A percentile compares a stretch with the other conserved stretches of the same genome.
phyloP scores from a whole-genome alignment of 2,113 vertebrate species.

The Chloroceryle aenea region DNA sequence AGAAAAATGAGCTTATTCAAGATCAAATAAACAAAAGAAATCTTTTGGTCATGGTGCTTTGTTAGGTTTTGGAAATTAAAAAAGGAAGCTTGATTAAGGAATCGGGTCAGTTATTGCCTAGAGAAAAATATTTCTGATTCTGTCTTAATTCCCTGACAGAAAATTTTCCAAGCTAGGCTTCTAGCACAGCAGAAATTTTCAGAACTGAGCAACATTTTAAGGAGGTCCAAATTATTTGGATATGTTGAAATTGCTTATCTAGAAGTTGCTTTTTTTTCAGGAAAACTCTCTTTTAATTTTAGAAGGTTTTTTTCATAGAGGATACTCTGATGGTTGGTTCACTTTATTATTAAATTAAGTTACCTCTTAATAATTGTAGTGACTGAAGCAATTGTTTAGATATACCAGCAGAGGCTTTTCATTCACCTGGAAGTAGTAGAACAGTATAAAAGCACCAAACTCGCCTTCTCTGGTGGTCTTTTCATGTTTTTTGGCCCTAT shows the following conservation, averaged over 20 bases:
- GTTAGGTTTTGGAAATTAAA: not conserved
- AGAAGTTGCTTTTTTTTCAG: not conserved
- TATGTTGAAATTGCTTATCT: not conserved
- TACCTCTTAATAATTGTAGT: not conserved
- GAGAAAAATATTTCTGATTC: conserved; percentile 26
- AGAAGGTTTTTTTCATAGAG: not conserved
- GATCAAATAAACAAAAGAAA: not conserved
- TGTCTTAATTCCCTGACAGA: conserved; percentile 10
- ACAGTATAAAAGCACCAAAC: not conserved
- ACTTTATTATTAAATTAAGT: not conserved
- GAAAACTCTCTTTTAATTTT: not conserved
- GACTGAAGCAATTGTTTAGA: not conserved
- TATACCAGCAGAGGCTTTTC: not conserved
- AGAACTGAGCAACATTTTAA: not conserved
- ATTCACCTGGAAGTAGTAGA: not conserved
- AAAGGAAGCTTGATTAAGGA: conserved; percentile 10
- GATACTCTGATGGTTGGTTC: not conserved
- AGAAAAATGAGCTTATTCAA: not conserved
- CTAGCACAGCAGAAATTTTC: not conserved
- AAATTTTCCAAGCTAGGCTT: not conserved
- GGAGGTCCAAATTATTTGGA: not conserved
- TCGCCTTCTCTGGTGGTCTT: not conserved
- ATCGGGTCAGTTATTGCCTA: conserved; percentile 39
- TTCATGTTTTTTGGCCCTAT: not conserved
- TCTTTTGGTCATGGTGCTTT: not conserved